Base-by-base conservation (phyloP, 1,140 invertebrate species). In the Hyles vespertilio region DNA sequence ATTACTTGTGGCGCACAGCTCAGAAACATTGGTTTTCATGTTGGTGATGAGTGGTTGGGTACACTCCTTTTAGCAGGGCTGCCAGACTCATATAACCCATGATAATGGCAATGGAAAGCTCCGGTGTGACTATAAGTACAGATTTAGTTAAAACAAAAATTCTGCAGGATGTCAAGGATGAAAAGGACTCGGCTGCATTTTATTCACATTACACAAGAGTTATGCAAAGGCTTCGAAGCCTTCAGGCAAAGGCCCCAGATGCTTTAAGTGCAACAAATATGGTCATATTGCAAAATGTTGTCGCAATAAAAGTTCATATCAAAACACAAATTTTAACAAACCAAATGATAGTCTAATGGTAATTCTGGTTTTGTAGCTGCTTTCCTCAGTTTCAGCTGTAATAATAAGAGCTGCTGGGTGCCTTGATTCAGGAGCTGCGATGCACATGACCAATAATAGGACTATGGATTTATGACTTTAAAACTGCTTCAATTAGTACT, bases 401-500 rank as follows among this genome's bases (percentile, higher is more conserved):
- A 36, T 36, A 7, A 36, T 36, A 7, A 36, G 36, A 36, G 7
- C 36, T 33, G 32, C 33, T 56, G 56, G 56, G n/a, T 58, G 51
- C 32, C n/a, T 63, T 34, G 61, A 63, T 47, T 63, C 61, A 11
- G 56, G 61, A 50, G 61, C 61, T 22, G 58, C 61, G 34, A 10
- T 55, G 47, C 56, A 58, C 22, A 54, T 36, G 36, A 4, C 3
- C 7, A 36, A 7, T 4, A 36, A 36, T 36, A 4, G 3, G 36
- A 36, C 3, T 36, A n/a, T n/a, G 36, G 36, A 3, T 36, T 3
- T 36, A 36, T 36, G 7, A 36, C 58, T 45, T 53, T 44, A 8
- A 36, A 33, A 57, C 32, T 53, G 46, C 12, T 55, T 55, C 34
- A 47, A 36, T n/a, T n/a, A n/a, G n/a, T n/a, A 36, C 3, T 36